Conservation (phyloP, 2,888 invertebrate species). For the Catocala fraxini region DNA sequence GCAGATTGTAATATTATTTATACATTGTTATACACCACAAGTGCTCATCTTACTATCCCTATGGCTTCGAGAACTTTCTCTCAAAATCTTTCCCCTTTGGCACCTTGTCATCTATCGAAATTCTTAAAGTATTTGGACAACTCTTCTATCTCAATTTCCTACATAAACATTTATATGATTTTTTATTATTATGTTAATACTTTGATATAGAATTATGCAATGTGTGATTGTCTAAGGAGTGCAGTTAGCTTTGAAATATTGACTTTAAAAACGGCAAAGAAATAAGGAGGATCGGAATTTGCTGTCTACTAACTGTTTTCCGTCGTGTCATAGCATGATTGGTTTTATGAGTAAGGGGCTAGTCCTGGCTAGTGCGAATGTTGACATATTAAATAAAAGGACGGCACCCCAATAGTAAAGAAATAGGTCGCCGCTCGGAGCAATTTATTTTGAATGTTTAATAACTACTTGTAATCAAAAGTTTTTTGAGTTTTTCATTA, state of each 20-base stretch:
- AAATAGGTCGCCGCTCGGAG: too few species aligned
- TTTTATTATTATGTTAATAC: too few species aligned
- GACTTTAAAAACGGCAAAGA: neutral
- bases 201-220: constrained; percentile 63
- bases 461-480: too few species aligned
- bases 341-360: too few species aligned
- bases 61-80: constrained; percentile 44
- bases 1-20: constrained; percentile 43
- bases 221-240: constrained; percentile 44
- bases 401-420: too few species aligned
- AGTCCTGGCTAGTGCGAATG: too few species aligned
- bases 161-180: constrained; percentile 48
- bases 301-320: too few species aligned
- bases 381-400: too few species aligned
- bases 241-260: constrained; percentile 39
- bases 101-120: constrained; percentile 30
- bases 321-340: too few species aligned
- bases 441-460: too few species aligned
- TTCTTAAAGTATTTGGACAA: constrained; percentile 41
- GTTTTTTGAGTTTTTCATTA: too few species aligned
- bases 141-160: constrained; percentile 46
- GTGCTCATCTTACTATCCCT: constrained; percentile 64
- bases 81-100: constrained; percentile 22
- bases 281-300: too few species aligned
- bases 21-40: constrained; percentile 40